Percentiles rank a stretch among this genome's conserved stretches.
Evolutionary conservation across 2,797 vertebrate species (phyloP).

Genomic region (Sebastes minor): DNA sequence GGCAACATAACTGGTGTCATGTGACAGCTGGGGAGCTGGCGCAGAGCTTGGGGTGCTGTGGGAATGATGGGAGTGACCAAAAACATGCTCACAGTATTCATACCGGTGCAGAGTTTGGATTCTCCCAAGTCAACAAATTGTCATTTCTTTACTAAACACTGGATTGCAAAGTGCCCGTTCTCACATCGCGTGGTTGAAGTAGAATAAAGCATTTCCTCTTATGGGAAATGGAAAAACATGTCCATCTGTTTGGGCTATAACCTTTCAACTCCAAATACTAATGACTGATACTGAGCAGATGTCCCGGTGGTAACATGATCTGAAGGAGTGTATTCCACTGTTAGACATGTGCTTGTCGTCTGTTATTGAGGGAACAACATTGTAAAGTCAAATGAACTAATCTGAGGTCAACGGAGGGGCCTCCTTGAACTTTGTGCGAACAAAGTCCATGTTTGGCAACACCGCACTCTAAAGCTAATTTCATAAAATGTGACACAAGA

Average conservation of each 20-base stretch:
- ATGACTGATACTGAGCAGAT: slow-evolving; percentile 40
- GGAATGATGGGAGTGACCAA: not conserved
- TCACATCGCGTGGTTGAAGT: not conserved
- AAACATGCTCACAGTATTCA: not conserved
- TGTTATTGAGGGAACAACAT: not conserved
- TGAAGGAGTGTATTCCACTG: not conserved
- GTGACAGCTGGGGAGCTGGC: slow-evolving; percentile 55
- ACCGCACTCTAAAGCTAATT: not conserved
- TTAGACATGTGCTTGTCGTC: not conserved
- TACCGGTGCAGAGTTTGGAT: not conserved
- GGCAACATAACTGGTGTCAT: slow-evolving; percentile 57
- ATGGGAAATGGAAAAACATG: not conserved
- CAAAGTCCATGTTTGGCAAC: slow-evolving; percentile 10
- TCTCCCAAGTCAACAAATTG: not conserved
- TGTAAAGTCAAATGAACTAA: not conserved
- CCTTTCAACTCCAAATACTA: slow-evolving; percentile 17
- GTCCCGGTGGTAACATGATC: slow-evolving; percentile 9
- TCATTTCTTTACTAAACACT: not conserved
- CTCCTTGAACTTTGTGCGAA: not conserved
- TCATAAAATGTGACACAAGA: not conserved
- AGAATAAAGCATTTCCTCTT: not conserved
- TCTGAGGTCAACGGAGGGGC: not conserved
- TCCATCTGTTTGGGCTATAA: slow-evolving; percentile 25
- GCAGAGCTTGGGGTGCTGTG: not conserved
- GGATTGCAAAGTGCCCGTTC: not conserved